Conservation (phyloP, 2,797 vertebrate genomes). For the Numenius phaeopus region DNA sequence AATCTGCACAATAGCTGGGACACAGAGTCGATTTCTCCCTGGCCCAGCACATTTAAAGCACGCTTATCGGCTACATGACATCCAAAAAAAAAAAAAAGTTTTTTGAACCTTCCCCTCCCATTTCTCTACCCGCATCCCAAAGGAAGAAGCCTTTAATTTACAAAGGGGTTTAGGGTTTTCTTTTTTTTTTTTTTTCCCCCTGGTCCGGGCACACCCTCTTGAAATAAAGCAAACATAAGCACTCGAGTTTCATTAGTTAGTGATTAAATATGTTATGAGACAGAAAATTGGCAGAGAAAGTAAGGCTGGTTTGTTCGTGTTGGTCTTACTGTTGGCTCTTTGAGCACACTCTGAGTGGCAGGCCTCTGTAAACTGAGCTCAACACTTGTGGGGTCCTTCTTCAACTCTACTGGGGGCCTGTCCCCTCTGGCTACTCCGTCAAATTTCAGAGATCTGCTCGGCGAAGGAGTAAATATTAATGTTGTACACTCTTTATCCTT, state of each 20-base stretch:
- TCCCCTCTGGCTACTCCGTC: conserved; percentile 76
- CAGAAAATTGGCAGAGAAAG: conserved; percentile 61
- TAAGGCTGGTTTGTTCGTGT: conserved; percentile 35
- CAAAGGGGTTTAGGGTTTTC: background rate
- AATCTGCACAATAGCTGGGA: conserved; percentile 47
- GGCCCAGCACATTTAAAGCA: conserved; percentile 37
- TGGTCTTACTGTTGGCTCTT: conserved; percentile 78
- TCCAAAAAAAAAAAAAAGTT: background rate
- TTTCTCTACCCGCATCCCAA: conserved; percentile 7
- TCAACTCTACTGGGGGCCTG: conserved; percentile 42
- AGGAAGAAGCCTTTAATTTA: conserved; percentile 49
- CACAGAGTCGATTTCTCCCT: background rate
- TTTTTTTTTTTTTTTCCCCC: background rate
- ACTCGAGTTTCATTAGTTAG: conserved; percentile 38
- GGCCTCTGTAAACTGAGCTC: conserved; percentile 79
- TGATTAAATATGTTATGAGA: conserved; percentile 45
- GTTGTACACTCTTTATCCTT: conserved; percentile 65
- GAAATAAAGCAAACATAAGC: conserved; percentile 46
- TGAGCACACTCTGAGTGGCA: conserved; percentile 67
- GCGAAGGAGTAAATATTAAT: conserved; percentile 43
- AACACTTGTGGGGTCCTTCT: conserved; percentile 67
- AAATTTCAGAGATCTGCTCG: conserved; percentile 76
- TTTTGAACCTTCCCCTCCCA: background rate
- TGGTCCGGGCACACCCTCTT: background rate
- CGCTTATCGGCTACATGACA: background rate